Evolutionary conservation across 2,113 vertebrate species (phyloP), one percentile per base, ranked within the genome.

Genomic region (Nothobranchius furzeri): DNA sequence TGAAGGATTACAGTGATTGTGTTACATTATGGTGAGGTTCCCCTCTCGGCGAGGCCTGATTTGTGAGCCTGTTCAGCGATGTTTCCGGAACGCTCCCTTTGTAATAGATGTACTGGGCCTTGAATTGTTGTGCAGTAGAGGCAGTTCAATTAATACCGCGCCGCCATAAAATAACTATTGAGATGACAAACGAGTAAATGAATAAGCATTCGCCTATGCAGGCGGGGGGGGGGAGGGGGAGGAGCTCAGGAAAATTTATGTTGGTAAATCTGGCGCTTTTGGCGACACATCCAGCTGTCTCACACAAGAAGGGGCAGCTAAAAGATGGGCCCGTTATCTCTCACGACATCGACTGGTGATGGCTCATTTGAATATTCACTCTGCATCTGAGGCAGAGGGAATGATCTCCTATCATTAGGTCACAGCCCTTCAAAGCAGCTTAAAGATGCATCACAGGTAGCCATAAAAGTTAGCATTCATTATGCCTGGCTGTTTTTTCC

Each of bases 341-440:
- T 83, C 81, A 60, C 46, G 55, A 75, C 76, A 81, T 84, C 78
- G 73, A 82, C 79, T 72, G 75, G 83, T 75, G 82, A 87, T 77
- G 80, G 85, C 88, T 89, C 79, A 87, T 91, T 90, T 91, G 79
- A 91, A 92, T 90, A 91, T 84, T 85, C 88, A 90, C 88, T 78
- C 86, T 58, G 63, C 75, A 73, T 73, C 75, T 60, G n/a, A 74
- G 63, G 78, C 60, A 77, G 72, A 48, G 63, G 53, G 82, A 88
- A 87, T 84, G 81, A 88, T 86, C 79, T 76, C 74, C 78, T 37
- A 53, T 90, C 83, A 78, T 90, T 90, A 88, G 83, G 79, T 81
- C 82, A 53, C 68, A 65, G 81, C 74, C 81, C 78, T 60, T 79
- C 73, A 76, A 70, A 57, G 64, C 36, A 47, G 62, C 57, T 73